Evolutionary conservation across 2,113 vertebrate species (phyloP).

Genomic region (Misgurnus mizolepis): DNA sequence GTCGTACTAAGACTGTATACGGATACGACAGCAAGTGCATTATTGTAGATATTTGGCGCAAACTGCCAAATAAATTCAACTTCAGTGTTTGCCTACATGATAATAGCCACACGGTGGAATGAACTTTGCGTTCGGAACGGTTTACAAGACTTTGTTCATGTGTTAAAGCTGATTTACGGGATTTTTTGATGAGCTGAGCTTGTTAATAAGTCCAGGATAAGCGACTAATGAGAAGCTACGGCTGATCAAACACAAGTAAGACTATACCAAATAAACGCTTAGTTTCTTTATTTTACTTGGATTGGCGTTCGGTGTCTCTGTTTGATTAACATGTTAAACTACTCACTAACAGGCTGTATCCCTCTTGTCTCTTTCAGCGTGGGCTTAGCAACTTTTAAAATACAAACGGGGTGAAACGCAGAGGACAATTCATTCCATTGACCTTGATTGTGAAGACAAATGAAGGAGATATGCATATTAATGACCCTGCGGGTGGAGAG

Average conservation of each 20-base stretch:
- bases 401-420: constrained; percentile 34
- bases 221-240: constrained; percentile 52
- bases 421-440: constrained; percentile 51
- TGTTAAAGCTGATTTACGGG: constrained; percentile 29
- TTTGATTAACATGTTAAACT: not conserved
- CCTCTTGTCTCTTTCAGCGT: constrained; percentile 59
- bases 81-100: constrained; percentile 17
- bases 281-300: not conserved
- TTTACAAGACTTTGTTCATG: constrained; percentile 29
- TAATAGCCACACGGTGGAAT: not conserved
- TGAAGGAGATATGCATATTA: constrained; percentile 62
- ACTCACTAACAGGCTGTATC: constrained; percentile 46
- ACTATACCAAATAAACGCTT: constrained; percentile 11
- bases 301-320: not conserved
- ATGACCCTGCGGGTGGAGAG: constrained; percentile 62
- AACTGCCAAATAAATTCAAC: constrained; percentile 66
- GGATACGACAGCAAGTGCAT: constrained; percentile 76
- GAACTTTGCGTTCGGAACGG: constrained; percentile 8
- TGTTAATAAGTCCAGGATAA: not conserved
- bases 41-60: constrained; percentile 62
- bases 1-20: constrained; percentile 63
- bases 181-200: constrained; percentile 32
- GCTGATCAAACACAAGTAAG: constrained; percentile 64
- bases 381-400: constrained; percentile 42
- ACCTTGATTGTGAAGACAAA: constrained; percentile 46